Evolutionary conservation across 2,797 vertebrate species (phyloP), one percentile per base, ranked within the genome.

Genomic region (Macropodus opercularis): DNA sequence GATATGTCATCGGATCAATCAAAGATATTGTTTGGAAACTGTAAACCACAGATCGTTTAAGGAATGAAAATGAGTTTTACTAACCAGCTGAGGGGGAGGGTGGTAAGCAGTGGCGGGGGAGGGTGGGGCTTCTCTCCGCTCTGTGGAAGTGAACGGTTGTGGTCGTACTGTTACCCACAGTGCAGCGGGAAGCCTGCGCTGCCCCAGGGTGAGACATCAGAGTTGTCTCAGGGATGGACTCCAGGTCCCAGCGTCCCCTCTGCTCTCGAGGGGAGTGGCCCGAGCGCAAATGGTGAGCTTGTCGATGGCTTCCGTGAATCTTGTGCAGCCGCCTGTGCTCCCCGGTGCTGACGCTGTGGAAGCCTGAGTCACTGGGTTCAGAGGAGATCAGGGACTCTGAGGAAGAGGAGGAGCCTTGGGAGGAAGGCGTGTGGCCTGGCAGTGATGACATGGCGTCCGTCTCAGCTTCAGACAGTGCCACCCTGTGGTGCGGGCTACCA

Each of bases 231-330:
- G 91, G 91, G 43, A 91, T 92, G 39, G 91, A 91, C 84, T 91
- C 90, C 78, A 91, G 56, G 35, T 91, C 90, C 89, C 89, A 90
- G 77, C 90, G 85, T 57, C 81, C 87, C 52, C 83, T 91, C 63
- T 80, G 85, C 57, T 88, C 86, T 11, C 83, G 71, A 5, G 87
- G 85, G 51, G 83, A 88, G 54, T 78, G 88, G 43, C 86, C 84
- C 7, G 78, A 48, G 6, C 82, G 80, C 1, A 86, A 61, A 2
- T 85, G 63, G 8, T 82, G 69, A 11, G 69, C 21, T 24, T 69
- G 76, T 24, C 70, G 68, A 34, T 72, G 77, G 42, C 74, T 70
- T 14, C 68, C 75, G 2, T 89, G 85, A 5, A 90, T 83, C 44
- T 88, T 90, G 39, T 89, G 88, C 39, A 90, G 74, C 18, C 79